phyloP scores from a whole-genome alignment of 2,888 invertebrate genomes.

The Tetragonisca angustula region DNA sequence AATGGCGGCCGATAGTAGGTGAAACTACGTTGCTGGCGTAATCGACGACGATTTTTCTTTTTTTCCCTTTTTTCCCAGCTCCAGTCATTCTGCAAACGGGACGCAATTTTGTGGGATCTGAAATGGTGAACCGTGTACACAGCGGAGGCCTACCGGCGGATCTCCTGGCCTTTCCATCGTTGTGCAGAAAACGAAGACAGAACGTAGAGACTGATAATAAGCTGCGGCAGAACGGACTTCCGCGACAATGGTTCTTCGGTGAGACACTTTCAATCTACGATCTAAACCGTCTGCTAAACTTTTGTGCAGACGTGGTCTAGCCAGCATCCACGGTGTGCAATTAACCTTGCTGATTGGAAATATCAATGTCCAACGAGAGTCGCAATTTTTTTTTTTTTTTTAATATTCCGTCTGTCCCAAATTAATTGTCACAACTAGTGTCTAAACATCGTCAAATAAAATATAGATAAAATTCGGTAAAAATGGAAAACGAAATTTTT shows the following conservation, averaged over 20 bases:
- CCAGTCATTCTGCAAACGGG: constrained; percentile 31
- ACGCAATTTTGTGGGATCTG: constrained; percentile 55
- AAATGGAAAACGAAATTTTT: too few species aligned
- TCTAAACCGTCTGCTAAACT: constrained; percentile 26
- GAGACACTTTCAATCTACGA: constrained; percentile 60
- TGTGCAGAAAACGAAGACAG: constrained; percentile 42
- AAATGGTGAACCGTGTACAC: constrained; percentile 43
- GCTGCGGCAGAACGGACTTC: constrained; percentile 43
- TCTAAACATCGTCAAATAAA: too few species aligned
- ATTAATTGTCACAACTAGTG: too few species aligned
- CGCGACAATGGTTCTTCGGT: constrained; percentile 53
- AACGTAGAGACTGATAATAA: constrained; percentile 53
- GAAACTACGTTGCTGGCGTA: constrained; percentile 3
- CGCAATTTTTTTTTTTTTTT: too few species aligned
- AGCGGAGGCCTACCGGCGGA: constrained; percentile 20
- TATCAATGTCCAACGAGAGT: not conserved
- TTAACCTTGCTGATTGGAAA: constrained; percentile 24
- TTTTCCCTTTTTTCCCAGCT: not conserved
- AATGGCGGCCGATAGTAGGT: not conserved
- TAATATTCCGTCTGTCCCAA: too few species aligned
- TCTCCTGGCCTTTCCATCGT: constrained; percentile 25
- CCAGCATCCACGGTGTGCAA: not conserved
- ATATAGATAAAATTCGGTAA: too few species aligned
- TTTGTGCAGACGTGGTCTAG: constrained; percentile 8
- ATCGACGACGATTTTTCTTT: constrained; percentile 14